Evolutionary conservation across 2,797 vertebrate genomes (phyloP), one percentile per base, ranked within the genome.

Genomic region (Pelochelys cantorii): DNA sequence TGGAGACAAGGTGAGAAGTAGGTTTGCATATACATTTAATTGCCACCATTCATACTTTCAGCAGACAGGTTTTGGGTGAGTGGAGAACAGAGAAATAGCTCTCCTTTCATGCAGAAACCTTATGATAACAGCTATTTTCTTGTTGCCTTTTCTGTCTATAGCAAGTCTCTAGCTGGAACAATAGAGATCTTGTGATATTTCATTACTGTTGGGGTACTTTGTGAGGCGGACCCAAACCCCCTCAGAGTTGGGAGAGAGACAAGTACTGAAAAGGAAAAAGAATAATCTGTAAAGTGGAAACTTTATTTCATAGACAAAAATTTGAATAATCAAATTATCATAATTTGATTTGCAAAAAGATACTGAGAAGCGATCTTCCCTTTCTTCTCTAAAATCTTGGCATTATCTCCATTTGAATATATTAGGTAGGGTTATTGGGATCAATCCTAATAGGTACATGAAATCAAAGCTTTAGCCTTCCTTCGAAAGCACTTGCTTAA

Each of bases 1-100:
- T 80, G 56, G 84, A 93, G 90, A 18, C 5, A n/a, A 42, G 85
- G 25, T 88, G 81, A 74, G 82, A 82, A 85, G 82, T 87, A 86
- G 91, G 9, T 48, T 60, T 65, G 62, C 62, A 65, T 65, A 65
- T 15, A 81, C 6, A 7, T 65, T 10, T 71, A 56, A 85, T 81
- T 84, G 81, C 37, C 90, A 81, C 87, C 22, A 48, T 89, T 89
- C 79, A 8, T 81, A 90, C 89, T 94, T 94, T 92, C 94, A 65
- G 62, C 29, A 18, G 62, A n/a, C 62, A 65, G 62, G 13, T 17
- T 65, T 65, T n/a, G 62, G 62, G 62, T n/a, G 15, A 65, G 62
- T 65, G 14, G 13, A 6, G 8, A 65, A 65, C 62, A 65, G 62
- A 65, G 62, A 65, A n/a, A n/a, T 29, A 65, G 7, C 29, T 65